Percentiles rank a stretch among this genome's conserved stretches.
Conservation (phyloP, 2,113 vertebrate species). For the Callipepla californica region DNA sequence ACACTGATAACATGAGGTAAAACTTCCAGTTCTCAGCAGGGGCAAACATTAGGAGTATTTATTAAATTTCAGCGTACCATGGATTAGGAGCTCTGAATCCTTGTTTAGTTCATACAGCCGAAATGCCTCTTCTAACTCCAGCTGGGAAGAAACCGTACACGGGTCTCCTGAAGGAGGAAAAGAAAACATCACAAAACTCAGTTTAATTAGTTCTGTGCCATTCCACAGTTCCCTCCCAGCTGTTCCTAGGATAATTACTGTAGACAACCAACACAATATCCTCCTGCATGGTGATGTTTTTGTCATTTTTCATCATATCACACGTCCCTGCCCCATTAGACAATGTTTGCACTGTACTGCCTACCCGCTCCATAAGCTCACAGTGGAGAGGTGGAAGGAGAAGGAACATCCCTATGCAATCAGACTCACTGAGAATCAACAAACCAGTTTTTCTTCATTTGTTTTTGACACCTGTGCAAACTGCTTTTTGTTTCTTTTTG, state of each 20-base stretch:
- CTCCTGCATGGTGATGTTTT: not conserved
- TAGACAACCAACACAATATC: not conserved
- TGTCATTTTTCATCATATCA: not conserved
- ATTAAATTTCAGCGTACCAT: slow-evolving; percentile 80
- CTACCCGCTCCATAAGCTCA: not conserved
- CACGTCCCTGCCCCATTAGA: not conserved
- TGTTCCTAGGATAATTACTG: not conserved
- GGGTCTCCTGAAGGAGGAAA: slow-evolving; percentile 88
- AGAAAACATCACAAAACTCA: not conserved
- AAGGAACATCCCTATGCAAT: slow-evolving; percentile 5
- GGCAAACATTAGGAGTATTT: not conserved
- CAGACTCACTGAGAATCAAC: slow-evolving; percentile 42
- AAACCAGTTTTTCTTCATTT: slow-evolving; percentile 70
- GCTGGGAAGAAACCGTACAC: slow-evolving; percentile 96
- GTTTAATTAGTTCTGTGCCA: not conserved
- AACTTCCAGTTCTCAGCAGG: not conserved
- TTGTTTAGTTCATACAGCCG: slow-evolving; percentile 97
- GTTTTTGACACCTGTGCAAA: slow-evolving; percentile 41
- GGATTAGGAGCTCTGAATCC: slow-evolving; percentile 97
- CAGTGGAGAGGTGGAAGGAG: not conserved
- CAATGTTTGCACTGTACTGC: not conserved
- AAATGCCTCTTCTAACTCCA: slow-evolving; percentile 97
- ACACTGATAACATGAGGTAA: not conserved
- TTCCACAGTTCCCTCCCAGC: not conserved
- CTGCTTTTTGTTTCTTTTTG: not conserved